A percentile compares a stretch with the other conserved stretches of the same genome.
These are phyloP conservation scores for Ornithoptera priamus DNA, from an alignment of 2,888 invertebrate species.

Conservation along the genomic window DNA sequence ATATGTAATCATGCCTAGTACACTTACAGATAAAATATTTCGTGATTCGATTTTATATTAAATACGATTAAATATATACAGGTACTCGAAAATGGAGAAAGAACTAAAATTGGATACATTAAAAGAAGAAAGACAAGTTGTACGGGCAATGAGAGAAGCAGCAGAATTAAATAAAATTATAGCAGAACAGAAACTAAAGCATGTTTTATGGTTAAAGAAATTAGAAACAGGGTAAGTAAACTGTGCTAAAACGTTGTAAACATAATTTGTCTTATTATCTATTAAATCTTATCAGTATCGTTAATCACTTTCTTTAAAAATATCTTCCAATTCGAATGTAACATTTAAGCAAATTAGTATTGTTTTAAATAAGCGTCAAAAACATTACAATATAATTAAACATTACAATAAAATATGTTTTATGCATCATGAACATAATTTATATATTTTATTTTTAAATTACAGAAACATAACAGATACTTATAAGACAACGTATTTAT, in stretches of 20 bases:
- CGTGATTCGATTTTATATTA: background rate
- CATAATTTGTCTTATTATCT: no score
- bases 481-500: no score
- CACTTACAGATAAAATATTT: constrained; percentile 12
- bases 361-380: no score
- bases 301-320: no score
- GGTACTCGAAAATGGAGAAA: constrained; percentile 57
- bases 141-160: constrained; percentile 77
- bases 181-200: constrained; percentile 80
- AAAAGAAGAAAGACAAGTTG: constrained; percentile 66
- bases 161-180: constrained; percentile 82
- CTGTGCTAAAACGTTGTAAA: background rate
- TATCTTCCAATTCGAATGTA: no score
- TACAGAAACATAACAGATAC: no score
- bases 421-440: no score
- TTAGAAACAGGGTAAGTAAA: constrained; percentile 64
- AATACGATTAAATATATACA: constrained; percentile 31
- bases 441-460: no score
- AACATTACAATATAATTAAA: no score
- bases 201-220: constrained; percentile 69
- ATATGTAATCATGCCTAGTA: background rate
- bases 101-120: constrained; percentile 65
- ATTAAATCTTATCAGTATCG: no score
- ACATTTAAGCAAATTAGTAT: no score
- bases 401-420: no score